Conservation (phyloP, 1,140 invertebrate species). For the Trachelipus rathkii region DNA sequence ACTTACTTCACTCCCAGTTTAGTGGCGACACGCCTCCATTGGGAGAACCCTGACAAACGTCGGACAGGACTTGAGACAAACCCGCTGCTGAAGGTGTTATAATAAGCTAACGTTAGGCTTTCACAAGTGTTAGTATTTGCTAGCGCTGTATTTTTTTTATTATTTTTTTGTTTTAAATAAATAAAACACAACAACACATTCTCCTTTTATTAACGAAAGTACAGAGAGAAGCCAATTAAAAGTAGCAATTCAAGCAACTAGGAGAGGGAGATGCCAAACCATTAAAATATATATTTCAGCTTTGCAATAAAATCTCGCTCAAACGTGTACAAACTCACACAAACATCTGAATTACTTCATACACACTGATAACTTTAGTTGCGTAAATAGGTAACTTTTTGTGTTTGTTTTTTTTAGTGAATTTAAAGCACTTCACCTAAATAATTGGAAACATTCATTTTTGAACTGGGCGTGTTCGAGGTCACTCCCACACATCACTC, state of each 20-base stretch:
- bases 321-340: background rate
- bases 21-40: constrained; percentile 82
- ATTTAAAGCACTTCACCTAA: no score
- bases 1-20: constrained; percentile 92
- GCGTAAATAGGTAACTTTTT: no score
- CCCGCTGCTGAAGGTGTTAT: constrained; percentile 26
- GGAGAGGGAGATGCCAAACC: background rate
- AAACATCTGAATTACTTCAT: background rate
- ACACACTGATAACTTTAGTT: no score
- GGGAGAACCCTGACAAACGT: constrained; percentile 64
- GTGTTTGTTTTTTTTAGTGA: no score
- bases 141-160: background rate
- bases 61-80: constrained; percentile 43
- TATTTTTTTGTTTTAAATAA: no score
- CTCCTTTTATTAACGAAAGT: background rate
- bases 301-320: background rate
- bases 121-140: background rate
- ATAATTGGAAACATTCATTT: no score
- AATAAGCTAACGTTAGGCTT: constrained; percentile 12
- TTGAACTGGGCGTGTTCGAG: no score
- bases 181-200: no score
- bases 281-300: background rate
- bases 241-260: background rate
- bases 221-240: background rate
- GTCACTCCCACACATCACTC: no score